Evolutionary conservation across 2,113 vertebrate genomes (phyloP).

Genomic region (Dendropsophus ebraccatus): DNA sequence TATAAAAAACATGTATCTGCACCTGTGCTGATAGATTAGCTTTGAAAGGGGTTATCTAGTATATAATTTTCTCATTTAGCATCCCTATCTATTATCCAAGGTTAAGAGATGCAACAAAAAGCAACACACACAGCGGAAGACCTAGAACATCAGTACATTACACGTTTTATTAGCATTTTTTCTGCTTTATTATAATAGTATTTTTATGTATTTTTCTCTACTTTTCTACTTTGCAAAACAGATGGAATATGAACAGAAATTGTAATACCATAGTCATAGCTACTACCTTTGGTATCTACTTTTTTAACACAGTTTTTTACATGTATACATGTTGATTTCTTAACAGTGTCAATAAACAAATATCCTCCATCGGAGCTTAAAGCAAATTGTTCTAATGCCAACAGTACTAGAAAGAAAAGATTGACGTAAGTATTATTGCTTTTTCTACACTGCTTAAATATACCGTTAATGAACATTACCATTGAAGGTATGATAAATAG

Average conservation of each 20-base stretch:
- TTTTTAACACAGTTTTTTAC: not conserved
- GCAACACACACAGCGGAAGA: no score
- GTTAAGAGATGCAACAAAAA: no score
- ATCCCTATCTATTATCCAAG: no score
- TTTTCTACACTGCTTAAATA: not conserved
- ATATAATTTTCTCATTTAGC: no score
- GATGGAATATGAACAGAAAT: not conserved
- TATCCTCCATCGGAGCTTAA: slow-evolving; percentile 64
- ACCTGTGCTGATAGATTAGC: no score
- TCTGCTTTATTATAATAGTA: no score
- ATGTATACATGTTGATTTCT: slow-evolving; percentile 33
- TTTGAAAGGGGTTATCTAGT: no score
- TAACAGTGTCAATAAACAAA: slow-evolving; percentile 66
- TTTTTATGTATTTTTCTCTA: no score
- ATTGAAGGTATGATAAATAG: not conserved
- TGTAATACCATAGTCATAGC: not conserved
- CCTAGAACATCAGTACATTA: no score
- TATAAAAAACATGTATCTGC: no score
- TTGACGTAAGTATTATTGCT: slow-evolving; percentile 13
- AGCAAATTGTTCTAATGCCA: slow-evolving; percentile 53
- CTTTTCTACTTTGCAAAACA: no score
- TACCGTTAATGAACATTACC: not conserved
- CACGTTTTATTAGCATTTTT: no score
- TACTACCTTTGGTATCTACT: not conserved
- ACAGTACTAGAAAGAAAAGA: not conserved